These are phyloP conservation scores for Ceyx erithaca DNA, from an alignment of 2,797 vertebrate species.

Conservation along the genomic window DNA sequence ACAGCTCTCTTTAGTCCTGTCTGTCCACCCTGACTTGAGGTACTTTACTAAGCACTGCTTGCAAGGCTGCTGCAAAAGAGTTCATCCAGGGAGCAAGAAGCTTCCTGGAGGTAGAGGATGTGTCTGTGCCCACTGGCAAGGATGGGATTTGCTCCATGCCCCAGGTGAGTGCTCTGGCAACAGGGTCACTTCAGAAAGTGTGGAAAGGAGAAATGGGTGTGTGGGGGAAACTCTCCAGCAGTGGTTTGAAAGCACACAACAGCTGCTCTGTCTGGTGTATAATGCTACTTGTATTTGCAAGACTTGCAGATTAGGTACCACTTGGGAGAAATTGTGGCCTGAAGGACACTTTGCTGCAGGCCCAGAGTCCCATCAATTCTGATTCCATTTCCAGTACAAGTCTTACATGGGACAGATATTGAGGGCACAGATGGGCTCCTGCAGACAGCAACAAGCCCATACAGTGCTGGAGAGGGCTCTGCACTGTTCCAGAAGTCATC, in stretches of 20 bases:
- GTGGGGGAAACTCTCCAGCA: neutral
- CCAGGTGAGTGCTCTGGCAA: rapidly evolving
- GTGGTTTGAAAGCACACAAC: neutral
- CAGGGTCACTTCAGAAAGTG: neutral
- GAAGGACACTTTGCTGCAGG: no score
- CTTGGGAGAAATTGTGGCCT: neutral
- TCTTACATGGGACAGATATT: neutral
- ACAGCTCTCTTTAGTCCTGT: neutral
- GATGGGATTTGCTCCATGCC: neutral
- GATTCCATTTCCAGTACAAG: neutral
- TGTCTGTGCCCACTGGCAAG: neutral
- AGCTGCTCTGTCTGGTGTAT: neutral
- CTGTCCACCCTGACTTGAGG: neutral
- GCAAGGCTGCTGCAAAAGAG: neutral
- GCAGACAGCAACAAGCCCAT: neutral
- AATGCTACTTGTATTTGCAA: neutral
- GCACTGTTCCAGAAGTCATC: neutral
- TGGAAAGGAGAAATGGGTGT: neutral
- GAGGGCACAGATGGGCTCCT: neutral
- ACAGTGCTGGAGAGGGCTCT: neutral
- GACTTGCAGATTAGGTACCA: neutral
- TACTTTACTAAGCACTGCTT: neutral
- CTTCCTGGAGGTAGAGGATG: neutral
- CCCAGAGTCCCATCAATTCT: rapidly evolving
- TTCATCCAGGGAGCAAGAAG: neutral